Percentiles rank a stretch among this genome's conserved stretches.
These are phyloP conservation scores for Spodoptera litura DNA, from an alignment of 1,140 invertebrate genomes.

Conservation along the genomic window DNA sequence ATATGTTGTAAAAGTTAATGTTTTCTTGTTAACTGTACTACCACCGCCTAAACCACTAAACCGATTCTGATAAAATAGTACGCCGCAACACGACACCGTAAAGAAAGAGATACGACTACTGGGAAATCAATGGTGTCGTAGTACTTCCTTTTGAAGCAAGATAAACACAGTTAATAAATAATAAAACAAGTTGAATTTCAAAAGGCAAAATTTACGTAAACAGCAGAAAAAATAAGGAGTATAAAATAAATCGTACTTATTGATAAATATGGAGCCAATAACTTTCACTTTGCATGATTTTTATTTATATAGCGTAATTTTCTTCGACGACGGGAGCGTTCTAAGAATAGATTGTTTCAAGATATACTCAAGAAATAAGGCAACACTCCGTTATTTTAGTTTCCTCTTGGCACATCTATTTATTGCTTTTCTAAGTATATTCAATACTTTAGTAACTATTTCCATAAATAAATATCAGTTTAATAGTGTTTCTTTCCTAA, in stretches of 20 bases:
- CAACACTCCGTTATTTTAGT: conserved; percentile 11
- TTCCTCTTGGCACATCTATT: background rate
- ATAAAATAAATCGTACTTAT: conserved; percentile 1
- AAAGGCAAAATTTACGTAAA: background rate
- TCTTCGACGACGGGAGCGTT: background rate
- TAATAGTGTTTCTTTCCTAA: no score
- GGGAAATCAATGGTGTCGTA: no score
- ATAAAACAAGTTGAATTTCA: background rate
- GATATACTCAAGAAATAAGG: conserved; percentile 7
- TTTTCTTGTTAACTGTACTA: no score
- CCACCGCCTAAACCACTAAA: no score
- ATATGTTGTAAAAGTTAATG: no score
- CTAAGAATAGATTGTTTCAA: conserved; percentile 19
- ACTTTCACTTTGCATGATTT: conserved; percentile 16
- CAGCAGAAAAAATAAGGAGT: background rate
- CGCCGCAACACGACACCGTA: no score
- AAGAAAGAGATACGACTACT: no score
- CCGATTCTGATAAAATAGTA: no score
- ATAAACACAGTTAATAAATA: background rate
- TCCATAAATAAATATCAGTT: no score
- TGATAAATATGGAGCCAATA: conserved; percentile 21
- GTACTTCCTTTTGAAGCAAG: no score
- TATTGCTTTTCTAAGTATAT: background rate
- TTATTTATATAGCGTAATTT: conserved; percentile 23
- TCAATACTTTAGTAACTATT: no score